A percentile compares a stretch with the other conserved stretches of the same genome.
phyloP scores from a whole-genome alignment of 2,888 invertebrate species.

The Drosophila villosipedis region DNA sequence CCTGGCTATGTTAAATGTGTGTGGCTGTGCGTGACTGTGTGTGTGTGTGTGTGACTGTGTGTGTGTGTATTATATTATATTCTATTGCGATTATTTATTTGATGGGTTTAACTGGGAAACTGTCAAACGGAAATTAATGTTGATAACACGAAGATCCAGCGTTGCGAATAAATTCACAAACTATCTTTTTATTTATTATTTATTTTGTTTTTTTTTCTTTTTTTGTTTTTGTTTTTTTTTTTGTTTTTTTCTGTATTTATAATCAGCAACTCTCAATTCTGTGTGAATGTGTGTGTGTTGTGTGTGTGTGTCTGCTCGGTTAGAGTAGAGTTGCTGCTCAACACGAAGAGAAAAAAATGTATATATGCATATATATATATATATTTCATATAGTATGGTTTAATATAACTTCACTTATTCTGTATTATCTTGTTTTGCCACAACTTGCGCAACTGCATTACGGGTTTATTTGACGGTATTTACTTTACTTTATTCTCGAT shows the following conservation, averaged over 20 bases:
- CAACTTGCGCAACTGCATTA: slow-evolving; percentile 34
- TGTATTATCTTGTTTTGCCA: slow-evolving; percentile 33
- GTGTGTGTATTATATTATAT: slow-evolving; percentile 15
- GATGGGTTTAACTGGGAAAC: slow-evolving; percentile 15
- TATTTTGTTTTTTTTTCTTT: not conserved
- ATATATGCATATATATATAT: slow-evolving; percentile 44
- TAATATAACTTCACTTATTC: slow-evolving; percentile 48
- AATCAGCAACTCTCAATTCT: slow-evolving; percentile 21
- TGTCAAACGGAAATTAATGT: slow-evolving; percentile 14
- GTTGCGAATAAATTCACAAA: slow-evolving; percentile 25
- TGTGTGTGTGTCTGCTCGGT: slow-evolving; percentile 14
- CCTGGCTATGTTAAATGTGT: slow-evolving; percentile 17
- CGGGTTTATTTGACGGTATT: slow-evolving; percentile 1
- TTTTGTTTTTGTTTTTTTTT: no score
- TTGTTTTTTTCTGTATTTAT: slow-evolving; percentile 12
- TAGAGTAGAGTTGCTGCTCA: slow-evolving; percentile 45
- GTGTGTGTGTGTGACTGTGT: slow-evolving; percentile 4
- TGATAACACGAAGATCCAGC: slow-evolving; percentile 30
- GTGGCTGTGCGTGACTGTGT: slow-evolving; percentile 5
- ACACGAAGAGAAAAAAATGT: slow-evolving; percentile 53
- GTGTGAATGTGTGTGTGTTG: slow-evolving; percentile 16
- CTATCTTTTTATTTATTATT: slow-evolving; percentile 3
- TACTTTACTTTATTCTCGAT: slow-evolving; percentile 1
- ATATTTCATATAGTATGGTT: slow-evolving; percentile 44
- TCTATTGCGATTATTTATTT: slow-evolving; percentile 38